Base-by-base conservation (phyloP, 1,140 invertebrate species). In the Daktulosphaira vitifoliae region DNA sequence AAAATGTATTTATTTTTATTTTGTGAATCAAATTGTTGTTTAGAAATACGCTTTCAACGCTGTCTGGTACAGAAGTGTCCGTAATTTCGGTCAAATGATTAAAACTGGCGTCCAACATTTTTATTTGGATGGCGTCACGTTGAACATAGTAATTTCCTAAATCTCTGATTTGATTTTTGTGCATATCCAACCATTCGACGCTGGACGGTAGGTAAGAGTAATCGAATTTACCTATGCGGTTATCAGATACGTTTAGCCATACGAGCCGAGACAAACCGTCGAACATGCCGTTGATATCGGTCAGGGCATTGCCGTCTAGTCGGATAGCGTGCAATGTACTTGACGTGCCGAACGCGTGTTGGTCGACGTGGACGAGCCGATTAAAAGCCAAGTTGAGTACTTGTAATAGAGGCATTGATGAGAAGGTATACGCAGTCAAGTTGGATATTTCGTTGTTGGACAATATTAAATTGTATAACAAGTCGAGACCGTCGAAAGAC, bases 171-270 rank as follows among this genome's bases (percentile, higher is more conserved):
- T 86, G 84, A 76, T 96, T 96, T 72, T 86, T 86, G 75, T 93
- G 90, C 71, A 96, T 80, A 76, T 95, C 91, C 46, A 96, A 76
- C 89, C 90, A 93, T 70, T 90, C 86, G 65, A 95, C 78, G 68
- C 84, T 85, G 50, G 77, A 73, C 0, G 92, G 91, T 49, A 95
- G 82, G 52, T 91, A 79, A 16, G 87, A 82, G 74, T 93, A 95
- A 76, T 95, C 91, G 77, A 96, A 95, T 83, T 86, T 86, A 70
- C 89, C 82, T 69, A 96, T 79, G 71, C 85, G 83, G 78, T 96
- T 96, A 77, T 92, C 89, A 26, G 89, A 92, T 66, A 94, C 86
- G 77, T 95, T 96, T 26, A 96, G 76, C 89, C 89, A 92, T 68
- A 90, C 77, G 49, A 96, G 77, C 69, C 84, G 85, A 1, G 86